These are phyloP conservation scores for Formica exsecta DNA, from an alignment of 1,140 invertebrate species.

Conservation along the genomic window DNA sequence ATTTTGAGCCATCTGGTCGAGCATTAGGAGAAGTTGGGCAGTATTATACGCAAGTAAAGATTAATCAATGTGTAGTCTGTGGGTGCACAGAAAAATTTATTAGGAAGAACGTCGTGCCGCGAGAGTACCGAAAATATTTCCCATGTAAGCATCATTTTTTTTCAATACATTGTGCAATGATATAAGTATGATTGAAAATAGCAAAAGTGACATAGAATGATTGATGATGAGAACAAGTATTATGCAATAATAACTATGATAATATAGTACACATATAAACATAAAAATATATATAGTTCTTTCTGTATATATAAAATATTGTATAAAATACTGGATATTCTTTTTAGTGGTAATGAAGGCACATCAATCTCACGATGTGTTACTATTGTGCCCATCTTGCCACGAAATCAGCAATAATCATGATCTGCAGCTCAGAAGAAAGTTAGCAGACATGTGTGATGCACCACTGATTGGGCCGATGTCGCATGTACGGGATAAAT, in stretches of 20 bases:
- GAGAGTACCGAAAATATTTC: slow-evolving; percentile 94
- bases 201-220: neutral
- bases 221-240: no score
- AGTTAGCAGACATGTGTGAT: slow-evolving; percentile 88
- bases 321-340: slow-evolving; percentile 48
- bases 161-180: neutral
- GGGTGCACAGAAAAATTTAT: slow-evolving; percentile 90
- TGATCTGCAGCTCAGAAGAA: slow-evolving; percentile 89
- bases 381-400: slow-evolving; percentile 91
- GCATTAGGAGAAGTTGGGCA: slow-evolving; percentile 90
- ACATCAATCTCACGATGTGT: slow-evolving; percentile 94
- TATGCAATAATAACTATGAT: neutral
- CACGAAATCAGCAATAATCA: slow-evolving; percentile 91
- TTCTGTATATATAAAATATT: neutral
- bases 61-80: slow-evolving; percentile 95
- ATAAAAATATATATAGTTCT: neutral
- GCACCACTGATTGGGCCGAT: slow-evolving; percentile 88
- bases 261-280: neutral
- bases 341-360: slow-evolving; percentile 91
- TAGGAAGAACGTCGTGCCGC: slow-evolving; percentile 93
- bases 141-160: slow-evolving; percentile 86
- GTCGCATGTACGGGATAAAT: slow-evolving; percentile 67
- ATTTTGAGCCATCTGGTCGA: slow-evolving; percentile 93
- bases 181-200: slow-evolving; percentile 16
- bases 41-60: slow-evolving; percentile 92